A percentile compares a stretch with the other conserved stretches of the same genome.
Conservation (phyloP, 2,888 invertebrate species). For the Dendrolimus houi region DNA sequence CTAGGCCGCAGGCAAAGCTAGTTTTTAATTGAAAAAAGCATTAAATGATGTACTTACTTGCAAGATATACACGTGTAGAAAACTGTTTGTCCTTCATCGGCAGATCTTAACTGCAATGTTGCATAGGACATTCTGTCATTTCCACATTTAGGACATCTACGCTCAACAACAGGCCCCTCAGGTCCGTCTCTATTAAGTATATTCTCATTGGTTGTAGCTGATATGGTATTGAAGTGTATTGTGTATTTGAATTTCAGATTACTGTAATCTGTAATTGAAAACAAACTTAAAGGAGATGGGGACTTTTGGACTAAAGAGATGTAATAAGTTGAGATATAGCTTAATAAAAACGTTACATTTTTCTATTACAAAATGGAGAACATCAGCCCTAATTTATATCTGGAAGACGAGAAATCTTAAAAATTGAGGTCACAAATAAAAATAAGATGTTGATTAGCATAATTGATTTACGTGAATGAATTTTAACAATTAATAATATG, state of each 20-base stretch:
- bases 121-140: constrained; percentile 96
- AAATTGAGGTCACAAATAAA: too few relatives aligned
- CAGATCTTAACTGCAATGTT: constrained; percentile 95
- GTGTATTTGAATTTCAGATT: constrained; percentile 81
- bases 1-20: too few relatives aligned
- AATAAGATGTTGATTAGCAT: too few relatives aligned
- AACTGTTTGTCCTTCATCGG: constrained; percentile 99
- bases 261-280: constrained; percentile 75
- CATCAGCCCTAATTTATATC: too few relatives aligned
- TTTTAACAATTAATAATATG: too few relatives aligned
- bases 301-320: too few relatives aligned
- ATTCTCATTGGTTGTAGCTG: constrained; percentile 43
- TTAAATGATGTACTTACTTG: constrained; percentile 79
- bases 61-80: constrained; percentile 98
- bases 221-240: constrained; percentile 81
- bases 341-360: too few relatives aligned
- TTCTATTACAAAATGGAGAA: too few relatives aligned
- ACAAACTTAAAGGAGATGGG: neutral
- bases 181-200: constrained; percentile 53
- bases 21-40: neutral
- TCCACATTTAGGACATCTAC: constrained; percentile 91
- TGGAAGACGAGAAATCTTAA: too few relatives aligned
- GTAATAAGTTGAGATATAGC: too few relatives aligned
- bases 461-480: too few relatives aligned
- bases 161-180: constrained; percentile 88